These are phyloP conservation scores for Morpho helenor DNA, from an alignment of 2,888 invertebrate genomes.

Conservation along the genomic window DNA sequence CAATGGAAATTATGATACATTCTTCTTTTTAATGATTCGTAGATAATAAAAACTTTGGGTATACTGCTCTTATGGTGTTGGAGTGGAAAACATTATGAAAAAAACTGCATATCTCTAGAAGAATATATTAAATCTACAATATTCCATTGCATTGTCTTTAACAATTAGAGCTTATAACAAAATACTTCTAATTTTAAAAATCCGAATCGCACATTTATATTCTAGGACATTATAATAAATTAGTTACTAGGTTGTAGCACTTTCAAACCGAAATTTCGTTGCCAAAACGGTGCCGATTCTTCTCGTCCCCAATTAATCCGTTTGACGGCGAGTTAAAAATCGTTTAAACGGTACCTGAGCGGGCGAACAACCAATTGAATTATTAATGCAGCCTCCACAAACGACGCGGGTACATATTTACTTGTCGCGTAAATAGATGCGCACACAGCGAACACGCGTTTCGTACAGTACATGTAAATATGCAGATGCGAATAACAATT, in stretches of 20 bases:
- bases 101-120: no score
- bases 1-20: no score
- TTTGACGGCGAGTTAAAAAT: constrained; percentile 74
- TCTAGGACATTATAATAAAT: no score
- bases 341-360: constrained; percentile 73
- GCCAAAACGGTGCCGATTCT: constrained; percentile 23
- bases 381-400: constrained; percentile 79
- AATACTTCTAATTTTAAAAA: no score
- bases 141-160: no score
- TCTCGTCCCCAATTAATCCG: constrained; percentile 62
- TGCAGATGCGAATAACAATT: no score
- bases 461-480: constrained; percentile 43
- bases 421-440: constrained; percentile 78
- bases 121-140: background rate
- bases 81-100: no score
- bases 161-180: no score
- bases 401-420: constrained; percentile 77
- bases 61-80: no score
- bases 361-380: constrained; percentile 72
- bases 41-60: no score
- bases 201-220: no score
- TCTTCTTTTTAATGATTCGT: no score
- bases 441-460: constrained; percentile 78
- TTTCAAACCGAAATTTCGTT: constrained; percentile 11
- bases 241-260: background rate